These are phyloP conservation scores for Delichon dasypus DNA, from an alignment of 2,797 vertebrate genomes.

Conservation along the genomic window DNA sequence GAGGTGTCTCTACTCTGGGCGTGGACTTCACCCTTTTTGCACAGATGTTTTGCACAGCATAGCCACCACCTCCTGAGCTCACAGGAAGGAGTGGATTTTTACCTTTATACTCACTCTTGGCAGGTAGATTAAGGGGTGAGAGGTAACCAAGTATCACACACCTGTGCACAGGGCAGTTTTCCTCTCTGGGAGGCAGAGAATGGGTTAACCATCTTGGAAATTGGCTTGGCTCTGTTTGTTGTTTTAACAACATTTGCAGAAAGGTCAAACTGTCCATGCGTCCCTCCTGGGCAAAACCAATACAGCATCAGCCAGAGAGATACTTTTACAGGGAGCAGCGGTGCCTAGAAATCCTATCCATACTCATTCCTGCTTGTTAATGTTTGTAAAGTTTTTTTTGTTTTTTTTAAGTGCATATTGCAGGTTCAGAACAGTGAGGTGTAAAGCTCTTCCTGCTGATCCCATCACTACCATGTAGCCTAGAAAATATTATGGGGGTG, in stretches of 20 bases:
- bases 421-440: not conserved
- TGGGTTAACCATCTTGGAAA: not conserved
- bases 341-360: not conserved
- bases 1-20: not conserved
- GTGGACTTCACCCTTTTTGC: not conserved
- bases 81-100: not conserved
- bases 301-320: not conserved
- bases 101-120: not conserved
- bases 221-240: not conserved
- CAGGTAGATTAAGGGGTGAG: not conserved
- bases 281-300: not conserved
- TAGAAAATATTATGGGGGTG: not conserved
- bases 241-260: not conserved
- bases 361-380: not conserved
- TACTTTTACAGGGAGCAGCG: not conserved
- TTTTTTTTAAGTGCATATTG: not conserved
- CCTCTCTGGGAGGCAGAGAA: not conserved
- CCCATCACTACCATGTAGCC: not conserved
- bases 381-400: not conserved
- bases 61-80: not conserved
- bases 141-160: not conserved
- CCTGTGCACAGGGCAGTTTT: not conserved
- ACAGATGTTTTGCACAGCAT: not conserved
- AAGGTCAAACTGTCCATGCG: constrained; percentile 30
- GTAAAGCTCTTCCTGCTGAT: not conserved